A percentile compares a stretch with the other conserved stretches of the same genome.
phyloP scores from a whole-genome alignment of 2,888 invertebrate species.

The Plebejus argus region DNA sequence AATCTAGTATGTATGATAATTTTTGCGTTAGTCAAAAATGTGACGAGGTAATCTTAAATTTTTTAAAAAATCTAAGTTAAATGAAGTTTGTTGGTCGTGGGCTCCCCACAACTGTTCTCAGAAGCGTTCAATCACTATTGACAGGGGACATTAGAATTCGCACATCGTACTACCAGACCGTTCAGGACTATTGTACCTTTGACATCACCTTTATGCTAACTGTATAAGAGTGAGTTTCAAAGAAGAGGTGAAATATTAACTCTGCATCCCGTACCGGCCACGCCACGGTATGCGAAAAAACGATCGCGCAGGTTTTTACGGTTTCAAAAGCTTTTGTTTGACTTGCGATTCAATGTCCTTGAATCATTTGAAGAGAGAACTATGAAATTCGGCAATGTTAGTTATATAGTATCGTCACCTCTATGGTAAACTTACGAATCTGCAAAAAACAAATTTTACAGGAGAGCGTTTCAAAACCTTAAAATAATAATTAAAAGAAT shows the following conservation, averaged over 20 bases:
- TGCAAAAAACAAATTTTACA: too few species aligned
- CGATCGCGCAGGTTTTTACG: background rate
- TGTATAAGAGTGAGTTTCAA: background rate
- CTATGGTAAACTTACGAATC: too few species aligned
- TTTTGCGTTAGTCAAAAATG: background rate
- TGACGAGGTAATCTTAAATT: background rate
- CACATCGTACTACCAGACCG: background rate
- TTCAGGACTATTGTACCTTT: too few species aligned
- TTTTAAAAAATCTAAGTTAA: background rate
- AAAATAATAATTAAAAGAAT: too few species aligned
- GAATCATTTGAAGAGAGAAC: too few species aligned
- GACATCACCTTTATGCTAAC: background rate
- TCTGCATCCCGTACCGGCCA: background rate
- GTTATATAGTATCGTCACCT: too few species aligned
- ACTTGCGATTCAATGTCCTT: too few species aligned
- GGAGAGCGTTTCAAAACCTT: too few species aligned
- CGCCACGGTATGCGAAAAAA: background rate
- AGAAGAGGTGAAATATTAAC: background rate
- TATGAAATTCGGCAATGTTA: too few species aligned
- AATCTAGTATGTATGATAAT: background rate
- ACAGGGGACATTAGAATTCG: constrained; percentile 9
- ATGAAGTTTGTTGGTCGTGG: background rate
- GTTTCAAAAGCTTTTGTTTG: background rate
- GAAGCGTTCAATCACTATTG: constrained; percentile 2
- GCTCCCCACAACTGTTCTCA: background rate